phyloP scores from a whole-genome alignment of 2,113 vertebrate genomes.

The Chaetorhynchus papuensis region DNA sequence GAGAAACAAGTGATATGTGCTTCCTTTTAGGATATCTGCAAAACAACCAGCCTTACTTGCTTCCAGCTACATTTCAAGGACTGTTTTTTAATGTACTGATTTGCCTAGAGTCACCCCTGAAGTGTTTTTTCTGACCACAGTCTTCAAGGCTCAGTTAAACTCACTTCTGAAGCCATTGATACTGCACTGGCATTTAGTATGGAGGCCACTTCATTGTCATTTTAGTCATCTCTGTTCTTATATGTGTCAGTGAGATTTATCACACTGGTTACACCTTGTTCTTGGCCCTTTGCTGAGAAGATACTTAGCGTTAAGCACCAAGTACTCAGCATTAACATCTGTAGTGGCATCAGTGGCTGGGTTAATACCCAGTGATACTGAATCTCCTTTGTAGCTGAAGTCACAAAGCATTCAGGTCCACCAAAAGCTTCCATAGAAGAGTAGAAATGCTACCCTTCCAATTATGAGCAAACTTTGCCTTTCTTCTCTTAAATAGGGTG shows the following conservation, averaged over 20 bases:
- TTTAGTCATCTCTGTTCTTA: background rate
- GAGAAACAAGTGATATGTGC: background rate
- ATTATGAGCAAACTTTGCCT: background rate
- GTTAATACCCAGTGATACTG: background rate
- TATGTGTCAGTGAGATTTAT: background rate
- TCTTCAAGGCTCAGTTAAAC: background rate
- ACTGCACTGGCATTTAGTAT: background rate
- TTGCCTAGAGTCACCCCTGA: conserved; percentile 12
- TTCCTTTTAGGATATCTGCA: background rate
- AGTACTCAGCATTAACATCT: background rate
- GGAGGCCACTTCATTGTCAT: background rate
- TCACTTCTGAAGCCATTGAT: background rate
- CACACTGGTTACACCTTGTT: background rate
- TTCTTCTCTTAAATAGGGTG: background rate
- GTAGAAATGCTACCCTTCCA: background rate
- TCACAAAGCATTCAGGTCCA: background rate
- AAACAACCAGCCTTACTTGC: background rate
- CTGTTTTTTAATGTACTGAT: background rate
- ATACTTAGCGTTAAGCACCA: background rate
- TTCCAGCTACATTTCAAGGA: background rate
- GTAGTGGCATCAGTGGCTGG: background rate
- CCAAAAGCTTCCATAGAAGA: background rate
- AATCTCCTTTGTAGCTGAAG: background rate
- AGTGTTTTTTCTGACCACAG: conserved; percentile 6
- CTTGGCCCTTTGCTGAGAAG: background rate